Conservation (phyloP, 37 sponge, comb jelly and placozoan genomes). For the Cladorhizidae sp. region DNA sequence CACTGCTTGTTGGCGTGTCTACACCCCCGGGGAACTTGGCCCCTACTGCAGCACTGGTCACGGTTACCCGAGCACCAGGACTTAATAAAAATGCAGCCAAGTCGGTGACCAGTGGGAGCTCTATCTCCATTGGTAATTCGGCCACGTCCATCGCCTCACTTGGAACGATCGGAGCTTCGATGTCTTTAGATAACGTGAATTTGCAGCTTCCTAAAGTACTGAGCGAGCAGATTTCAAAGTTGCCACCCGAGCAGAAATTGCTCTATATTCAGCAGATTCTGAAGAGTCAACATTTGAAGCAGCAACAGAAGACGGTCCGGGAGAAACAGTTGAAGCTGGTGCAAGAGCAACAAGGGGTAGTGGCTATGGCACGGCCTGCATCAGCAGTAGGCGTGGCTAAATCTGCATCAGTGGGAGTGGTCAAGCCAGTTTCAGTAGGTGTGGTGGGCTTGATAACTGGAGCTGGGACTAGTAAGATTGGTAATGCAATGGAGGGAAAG, state of each 20-base stretch:
- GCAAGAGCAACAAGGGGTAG: conserved; percentile 28
- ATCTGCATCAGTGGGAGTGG: neutral
- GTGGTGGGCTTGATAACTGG: neutral
- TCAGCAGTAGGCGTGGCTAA: neutral
- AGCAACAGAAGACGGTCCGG: conserved; percentile 12
- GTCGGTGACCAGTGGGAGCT: neutral
- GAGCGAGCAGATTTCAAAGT: conserved; percentile 30
- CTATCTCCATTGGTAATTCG: neutral
- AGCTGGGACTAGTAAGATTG: neutral
- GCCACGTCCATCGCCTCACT: neutral
- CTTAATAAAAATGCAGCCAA: neutral
- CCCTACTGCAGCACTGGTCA: neutral
- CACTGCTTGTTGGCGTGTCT: neutral
- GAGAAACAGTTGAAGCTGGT: conserved; percentile 28
- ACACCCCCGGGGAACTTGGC: neutral
- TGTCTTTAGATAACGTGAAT: neutral
- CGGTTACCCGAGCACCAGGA: neutral
- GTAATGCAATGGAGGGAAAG: neutral
- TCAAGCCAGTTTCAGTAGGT: neutral
- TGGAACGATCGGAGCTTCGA: too few species aligned
- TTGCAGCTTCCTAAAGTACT: conserved; percentile 3
- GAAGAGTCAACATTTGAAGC: conserved; percentile 9
- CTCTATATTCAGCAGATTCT: conserved; percentile 30
- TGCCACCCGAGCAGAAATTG: conserved; percentile 42
- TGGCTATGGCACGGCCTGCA: neutral